A percentile compares a stretch with the other conserved stretches of the same genome.
Evolutionary conservation across 1,140 invertebrate species (phyloP).

Genomic region (Drosophila murphyi): DNA sequence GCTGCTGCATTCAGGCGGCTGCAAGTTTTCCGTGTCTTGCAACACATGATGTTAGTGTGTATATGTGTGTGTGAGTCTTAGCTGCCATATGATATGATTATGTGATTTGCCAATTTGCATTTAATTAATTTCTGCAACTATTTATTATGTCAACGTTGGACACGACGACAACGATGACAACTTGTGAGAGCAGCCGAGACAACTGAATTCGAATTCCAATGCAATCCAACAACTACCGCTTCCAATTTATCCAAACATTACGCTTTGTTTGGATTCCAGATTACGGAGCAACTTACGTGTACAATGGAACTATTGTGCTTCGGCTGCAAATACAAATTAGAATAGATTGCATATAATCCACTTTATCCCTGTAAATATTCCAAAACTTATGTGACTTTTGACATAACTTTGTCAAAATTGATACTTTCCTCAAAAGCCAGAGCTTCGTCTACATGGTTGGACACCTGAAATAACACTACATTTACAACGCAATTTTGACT

Average conservation of each 20-base stretch:
- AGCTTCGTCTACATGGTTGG: too few relatives aligned
- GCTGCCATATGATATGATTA: slow-evolving; percentile 79
- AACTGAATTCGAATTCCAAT: slow-evolving; percentile 49
- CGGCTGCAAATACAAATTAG: not conserved
- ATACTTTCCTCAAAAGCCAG: too few relatives aligned
- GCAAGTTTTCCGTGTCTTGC: slow-evolving; percentile 69
- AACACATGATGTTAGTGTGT: slow-evolving; percentile 33
- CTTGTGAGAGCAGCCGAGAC: slow-evolving; percentile 29
- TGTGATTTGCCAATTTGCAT: slow-evolving; percentile 81
- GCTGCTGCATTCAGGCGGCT: slow-evolving; percentile 4
- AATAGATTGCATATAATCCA: too few relatives aligned
- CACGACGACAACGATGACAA: slow-evolving; percentile 44
- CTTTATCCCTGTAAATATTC: too few relatives aligned
- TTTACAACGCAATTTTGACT: too few relatives aligned
- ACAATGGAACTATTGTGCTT: slow-evolving; percentile 12
- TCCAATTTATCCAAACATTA: slow-evolving; percentile 66
- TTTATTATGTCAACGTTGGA: slow-evolving; percentile 75
- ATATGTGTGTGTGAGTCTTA: slow-evolving; percentile 47
- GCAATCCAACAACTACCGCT: slow-evolving; percentile 56
- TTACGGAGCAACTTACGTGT: not conserved
- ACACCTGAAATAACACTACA: too few relatives aligned
- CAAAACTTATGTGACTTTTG: too few relatives aligned
- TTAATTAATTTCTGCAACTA: slow-evolving; percentile 80
- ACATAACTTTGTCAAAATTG: too few relatives aligned
- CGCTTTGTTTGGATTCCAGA: slow-evolving; percentile 53